These are phyloP conservation scores for Zaprionus camerounensis DNA, from an alignment of 1,140 invertebrate species.

Conservation along the genomic window DNA sequence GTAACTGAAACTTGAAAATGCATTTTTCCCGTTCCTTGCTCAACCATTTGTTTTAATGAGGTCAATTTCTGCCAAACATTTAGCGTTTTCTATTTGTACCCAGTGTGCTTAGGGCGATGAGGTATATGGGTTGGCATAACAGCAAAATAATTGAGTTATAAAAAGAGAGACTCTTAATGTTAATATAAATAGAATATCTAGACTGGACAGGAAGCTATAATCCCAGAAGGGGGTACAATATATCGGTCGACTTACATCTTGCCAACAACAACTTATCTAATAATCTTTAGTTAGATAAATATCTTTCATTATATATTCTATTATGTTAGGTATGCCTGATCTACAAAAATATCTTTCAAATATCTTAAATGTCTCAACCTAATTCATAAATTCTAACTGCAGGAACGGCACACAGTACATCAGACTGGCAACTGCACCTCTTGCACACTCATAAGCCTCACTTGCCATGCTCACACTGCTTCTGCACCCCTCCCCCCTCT, in stretches of 20 bases:
- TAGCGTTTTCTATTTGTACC: background rate
- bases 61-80: background rate
- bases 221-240: too few species aligned
- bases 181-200: too few species aligned
- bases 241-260: too few species aligned
- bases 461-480: background rate
- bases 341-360: background rate
- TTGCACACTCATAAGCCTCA: background rate
- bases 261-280: too few species aligned
- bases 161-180: too few species aligned
- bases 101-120: background rate
- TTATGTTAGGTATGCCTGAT: background rate
- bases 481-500: background rate
- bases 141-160: background rate
- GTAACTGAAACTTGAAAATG: background rate
- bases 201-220: too few species aligned
- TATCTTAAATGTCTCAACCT: background rate
- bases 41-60: background rate
- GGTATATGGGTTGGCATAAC: background rate
- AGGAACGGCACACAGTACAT: background rate
- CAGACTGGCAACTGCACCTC: background rate
- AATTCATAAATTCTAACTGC: background rate
- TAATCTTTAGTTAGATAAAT: background rate
- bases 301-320: background rate
- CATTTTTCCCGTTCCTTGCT: background rate